Evolutionary conservation across 2,797 vertebrate species (phyloP).

Genomic region (Brachymystax lenok): DNA sequence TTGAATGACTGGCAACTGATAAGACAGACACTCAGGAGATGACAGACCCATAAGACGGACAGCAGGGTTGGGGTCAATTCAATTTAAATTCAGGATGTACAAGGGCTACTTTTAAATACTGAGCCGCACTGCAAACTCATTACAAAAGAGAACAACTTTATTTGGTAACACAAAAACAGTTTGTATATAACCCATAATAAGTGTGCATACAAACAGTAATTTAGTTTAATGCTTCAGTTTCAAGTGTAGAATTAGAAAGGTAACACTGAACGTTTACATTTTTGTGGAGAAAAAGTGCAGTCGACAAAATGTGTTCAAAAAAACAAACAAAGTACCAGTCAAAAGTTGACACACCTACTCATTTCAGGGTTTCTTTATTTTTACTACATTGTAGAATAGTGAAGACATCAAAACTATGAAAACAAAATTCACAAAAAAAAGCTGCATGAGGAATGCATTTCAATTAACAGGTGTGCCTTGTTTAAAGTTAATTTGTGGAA

Average conservation of each 20-base stretch:
- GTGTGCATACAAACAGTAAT: constrained; percentile 28
- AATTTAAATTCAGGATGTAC: not conserved
- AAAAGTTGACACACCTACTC: too few relatives aligned
- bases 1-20: not conserved
- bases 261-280: not conserved
- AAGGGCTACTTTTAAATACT: constrained; percentile 1
- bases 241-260: constrained; percentile 3
- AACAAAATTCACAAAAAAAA: too few relatives aligned
- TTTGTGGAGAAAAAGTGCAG: constrained; percentile 13
- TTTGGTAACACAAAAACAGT: constrained; percentile 31
- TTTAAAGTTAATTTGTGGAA: too few relatives aligned
- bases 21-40: too few relatives aligned
- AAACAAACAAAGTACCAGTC: too few relatives aligned
- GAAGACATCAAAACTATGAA: too few relatives aligned
- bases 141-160: constrained; percentile 21
- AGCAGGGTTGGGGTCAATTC: not conserved
- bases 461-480: too few relatives aligned
- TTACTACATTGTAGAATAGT: too few relatives aligned
- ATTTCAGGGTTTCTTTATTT: too few relatives aligned
- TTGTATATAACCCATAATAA: constrained; percentile 24
- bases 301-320: not conserved
- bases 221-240: constrained; percentile 1
- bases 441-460: too few relatives aligned
- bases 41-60: too few relatives aligned
- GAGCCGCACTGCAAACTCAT: not conserved